phyloP scores from a whole-genome alignment of 2,113 vertebrate genomes.

The Neomonachus schauinslandi region DNA sequence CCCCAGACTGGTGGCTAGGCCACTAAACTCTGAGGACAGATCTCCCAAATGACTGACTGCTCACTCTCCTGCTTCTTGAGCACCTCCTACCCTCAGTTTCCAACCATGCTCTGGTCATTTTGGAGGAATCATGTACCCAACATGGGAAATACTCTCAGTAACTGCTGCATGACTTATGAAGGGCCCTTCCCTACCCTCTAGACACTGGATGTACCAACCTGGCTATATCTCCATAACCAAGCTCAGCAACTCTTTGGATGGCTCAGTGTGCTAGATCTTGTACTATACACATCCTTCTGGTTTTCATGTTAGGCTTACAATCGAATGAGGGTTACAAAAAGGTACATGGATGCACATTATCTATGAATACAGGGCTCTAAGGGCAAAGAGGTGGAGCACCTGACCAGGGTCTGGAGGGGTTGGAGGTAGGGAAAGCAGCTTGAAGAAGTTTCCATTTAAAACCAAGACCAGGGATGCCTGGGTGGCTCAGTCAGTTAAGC shows the following conservation, averaged over 20 bases:
- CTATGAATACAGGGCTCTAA: not conserved
- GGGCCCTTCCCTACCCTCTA: not conserved
- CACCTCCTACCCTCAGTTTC: not conserved
- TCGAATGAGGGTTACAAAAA: not conserved
- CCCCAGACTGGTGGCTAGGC: not conserved
- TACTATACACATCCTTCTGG: not conserved
- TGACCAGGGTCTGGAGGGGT: not conserved
- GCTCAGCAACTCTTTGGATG: not conserved
- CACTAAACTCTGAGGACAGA: not conserved
- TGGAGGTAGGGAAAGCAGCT: not conserved
- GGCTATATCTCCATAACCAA: not conserved
- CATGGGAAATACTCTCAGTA: not conserved
- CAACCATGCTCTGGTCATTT: not conserved
- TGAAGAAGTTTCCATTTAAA: not conserved
- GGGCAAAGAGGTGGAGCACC: not conserved
- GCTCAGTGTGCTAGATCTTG: not conserved
- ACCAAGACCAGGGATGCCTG: not conserved
- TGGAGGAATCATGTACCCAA: not conserved
- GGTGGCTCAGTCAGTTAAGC: too few species aligned
- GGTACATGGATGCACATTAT: not conserved
- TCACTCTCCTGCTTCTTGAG: not conserved
- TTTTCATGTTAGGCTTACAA: not conserved
- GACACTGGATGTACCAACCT: not conserved
- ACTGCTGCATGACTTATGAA: not conserved
- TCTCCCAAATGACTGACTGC: not conserved